Percentiles rank a stretch among this genome's conserved stretches.
phyloP scores from a whole-genome alignment of 2,113 vertebrate species.

The Ceyx margarethae region DNA sequence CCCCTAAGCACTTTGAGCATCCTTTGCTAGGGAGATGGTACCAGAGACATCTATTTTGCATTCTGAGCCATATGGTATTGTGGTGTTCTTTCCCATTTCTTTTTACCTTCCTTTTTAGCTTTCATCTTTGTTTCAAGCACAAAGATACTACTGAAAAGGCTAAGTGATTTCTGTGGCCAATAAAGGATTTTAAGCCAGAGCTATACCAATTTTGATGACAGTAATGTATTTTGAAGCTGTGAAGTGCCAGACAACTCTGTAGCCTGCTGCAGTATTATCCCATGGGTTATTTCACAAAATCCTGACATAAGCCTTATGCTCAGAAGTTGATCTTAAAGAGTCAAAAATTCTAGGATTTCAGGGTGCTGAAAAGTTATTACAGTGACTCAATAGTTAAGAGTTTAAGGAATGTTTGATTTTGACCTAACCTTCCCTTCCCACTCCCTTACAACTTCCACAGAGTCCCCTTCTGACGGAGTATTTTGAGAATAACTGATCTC shows the following conservation, averaged over 20 bases:
- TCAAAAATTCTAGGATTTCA: background rate
- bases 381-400: constrained; percentile 43
- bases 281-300: background rate
- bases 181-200: background rate
- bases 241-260: background rate
- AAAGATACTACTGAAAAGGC: background rate
- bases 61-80: background rate
- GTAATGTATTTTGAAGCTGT: background rate
- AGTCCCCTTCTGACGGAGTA: background rate
- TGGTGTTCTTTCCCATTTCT: background rate
- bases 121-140: background rate
- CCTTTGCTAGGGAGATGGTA: background rate
- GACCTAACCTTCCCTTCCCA: constrained; percentile 23
- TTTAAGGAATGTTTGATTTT: constrained; percentile 44
- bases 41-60: background rate
- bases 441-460: background rate
- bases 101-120: background rate
- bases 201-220: background rate
- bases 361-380: background rate
- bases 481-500: constrained; percentile 57
- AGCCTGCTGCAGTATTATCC: background rate
- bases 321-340: background rate
- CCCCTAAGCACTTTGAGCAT: background rate
- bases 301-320: background rate
- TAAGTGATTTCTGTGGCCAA: background rate